phyloP scores from a whole-genome alignment of 2,888 invertebrate species.

The Liposcelis brunnea region DNA sequence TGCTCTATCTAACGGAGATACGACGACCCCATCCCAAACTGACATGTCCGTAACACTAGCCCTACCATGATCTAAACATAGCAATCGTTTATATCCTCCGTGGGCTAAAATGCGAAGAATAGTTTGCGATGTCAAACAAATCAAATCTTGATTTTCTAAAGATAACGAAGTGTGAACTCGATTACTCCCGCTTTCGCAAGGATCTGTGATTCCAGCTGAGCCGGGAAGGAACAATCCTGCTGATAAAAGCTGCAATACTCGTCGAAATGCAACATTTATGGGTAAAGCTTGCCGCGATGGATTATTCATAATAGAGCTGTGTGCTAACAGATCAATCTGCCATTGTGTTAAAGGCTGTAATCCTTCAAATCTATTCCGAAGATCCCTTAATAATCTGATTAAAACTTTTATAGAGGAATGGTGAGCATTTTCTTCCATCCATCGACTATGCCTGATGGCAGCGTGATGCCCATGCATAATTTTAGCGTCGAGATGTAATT shows the following conservation, averaged over 20 bases:
- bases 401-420: conserved; percentile 88
- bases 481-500: conserved; percentile 49
- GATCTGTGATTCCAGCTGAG: conserved; percentile 75
- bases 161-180: conserved; percentile 82
- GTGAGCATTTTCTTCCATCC: conserved; percentile 97
- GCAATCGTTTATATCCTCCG: conserved; percentile 82
- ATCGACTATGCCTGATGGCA: conserved; percentile 86
- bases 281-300: conserved; percentile 82
- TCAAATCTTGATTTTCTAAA: conserved; percentile 63
- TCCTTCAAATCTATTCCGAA: conserved; percentile 76
- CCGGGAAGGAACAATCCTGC: conserved; percentile 92
- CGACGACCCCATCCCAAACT: conserved; percentile 92
- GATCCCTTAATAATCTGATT: conserved; percentile 83
- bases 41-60: conserved; percentile 76
- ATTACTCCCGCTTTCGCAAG: conserved; percentile 78
- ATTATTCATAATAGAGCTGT: conserved; percentile 93
- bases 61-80: conserved; percentile 41
- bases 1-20: conserved; percentile 85
- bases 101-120: conserved; percentile 77
- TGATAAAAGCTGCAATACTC: conserved; percentile 78
- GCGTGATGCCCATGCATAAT: conserved; percentile 74
- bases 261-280: conserved; percentile 77
- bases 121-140: conserved; percentile 88
- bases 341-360: conserved; percentile 84
- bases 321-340: conserved; percentile 91